Evolutionary conservation across 2,888 invertebrate species (phyloP).

Genomic region (Julus scanicus): DNA sequence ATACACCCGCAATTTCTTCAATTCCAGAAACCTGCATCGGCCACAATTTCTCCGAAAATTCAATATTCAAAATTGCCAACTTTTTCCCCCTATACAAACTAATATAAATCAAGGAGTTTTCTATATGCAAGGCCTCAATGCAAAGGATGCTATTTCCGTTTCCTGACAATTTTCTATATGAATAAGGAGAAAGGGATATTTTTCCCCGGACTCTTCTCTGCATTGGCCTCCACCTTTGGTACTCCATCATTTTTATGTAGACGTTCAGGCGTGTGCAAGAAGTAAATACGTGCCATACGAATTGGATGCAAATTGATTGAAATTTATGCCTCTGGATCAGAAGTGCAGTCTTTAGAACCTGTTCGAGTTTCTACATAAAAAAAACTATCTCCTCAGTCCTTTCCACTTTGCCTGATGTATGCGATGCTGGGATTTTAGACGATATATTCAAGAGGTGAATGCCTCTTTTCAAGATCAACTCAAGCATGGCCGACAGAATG

Average conservation of each 20-base stretch:
- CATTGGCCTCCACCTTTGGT: not conserved
- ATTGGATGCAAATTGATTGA: slow-evolving; percentile 36
- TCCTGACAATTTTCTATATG: not conserved
- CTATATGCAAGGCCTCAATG: not conserved
- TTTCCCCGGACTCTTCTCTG: not conserved
- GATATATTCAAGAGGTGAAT: slow-evolving; percentile 14
- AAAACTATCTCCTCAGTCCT: not conserved
- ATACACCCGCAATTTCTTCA: not conserved
- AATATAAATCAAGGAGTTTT: not conserved
- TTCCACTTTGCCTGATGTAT: slow-evolving; percentile 10
- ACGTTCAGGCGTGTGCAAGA: not conserved
- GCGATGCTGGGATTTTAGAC: not conserved
- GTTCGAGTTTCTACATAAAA: not conserved
- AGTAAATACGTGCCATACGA: not conserved
- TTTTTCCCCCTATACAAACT: not conserved
- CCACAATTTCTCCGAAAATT: not conserved
- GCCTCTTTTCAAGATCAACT: slow-evolving; percentile 30
- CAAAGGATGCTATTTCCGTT: not conserved
- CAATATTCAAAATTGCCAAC: not conserved
- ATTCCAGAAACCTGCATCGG: not conserved
- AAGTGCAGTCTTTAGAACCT: slow-evolving; percentile 37
- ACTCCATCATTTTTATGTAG: slow-evolving; percentile 8
- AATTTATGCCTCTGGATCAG: not conserved
- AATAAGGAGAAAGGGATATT: not conserved
- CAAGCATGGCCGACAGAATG: slow-evolving; percentile 30